Conservation (phyloP, 2,888 invertebrate genomes). For the Ditula angustiorana region DNA sequence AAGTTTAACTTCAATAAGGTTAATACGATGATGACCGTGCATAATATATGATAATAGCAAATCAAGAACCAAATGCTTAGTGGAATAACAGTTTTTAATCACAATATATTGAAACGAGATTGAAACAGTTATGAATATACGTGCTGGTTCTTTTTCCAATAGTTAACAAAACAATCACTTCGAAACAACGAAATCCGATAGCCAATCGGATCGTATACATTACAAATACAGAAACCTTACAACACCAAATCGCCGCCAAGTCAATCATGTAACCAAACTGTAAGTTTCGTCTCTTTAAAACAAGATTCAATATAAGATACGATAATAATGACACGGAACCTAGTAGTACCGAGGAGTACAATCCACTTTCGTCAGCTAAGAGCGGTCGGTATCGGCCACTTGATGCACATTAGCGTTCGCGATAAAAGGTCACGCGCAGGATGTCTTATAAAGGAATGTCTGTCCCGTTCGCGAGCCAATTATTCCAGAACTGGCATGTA, state of each 20-base stretch:
- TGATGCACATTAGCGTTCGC: slow-evolving; percentile 35
- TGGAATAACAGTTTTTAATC: too few relatives aligned
- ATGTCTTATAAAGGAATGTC: slow-evolving; percentile 40
- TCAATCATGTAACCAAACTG: neutral
- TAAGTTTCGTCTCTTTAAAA: neutral
- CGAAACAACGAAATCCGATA: slow-evolving; percentile 10
- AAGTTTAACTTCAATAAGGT: too few relatives aligned
- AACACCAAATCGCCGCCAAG: neutral
- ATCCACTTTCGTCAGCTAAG: slow-evolving; percentile 10
- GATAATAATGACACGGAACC: neutral
- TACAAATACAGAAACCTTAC: slow-evolving; percentile 22
- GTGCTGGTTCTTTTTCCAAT: too few relatives aligned
- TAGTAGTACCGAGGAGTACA: slow-evolving; percentile 2
- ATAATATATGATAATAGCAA: too few relatives aligned
- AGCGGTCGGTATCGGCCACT: slow-evolving; percentile 22
- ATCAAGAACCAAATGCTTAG: too few relatives aligned
- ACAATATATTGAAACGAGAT: too few relatives aligned
- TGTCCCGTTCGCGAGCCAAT: slow-evolving; percentile 25
- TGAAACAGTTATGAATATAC: too few relatives aligned
- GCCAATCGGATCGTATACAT: slow-evolving; percentile 5
- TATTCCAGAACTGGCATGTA: slow-evolving; percentile 4
- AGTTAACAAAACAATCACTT: neutral
- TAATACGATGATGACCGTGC: too few relatives aligned
- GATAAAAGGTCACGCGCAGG: slow-evolving; percentile 40
- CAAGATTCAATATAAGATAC: neutral